Conservation (phyloP, 2,797 vertebrate genomes). For the Diglossa cyanea region DNA sequence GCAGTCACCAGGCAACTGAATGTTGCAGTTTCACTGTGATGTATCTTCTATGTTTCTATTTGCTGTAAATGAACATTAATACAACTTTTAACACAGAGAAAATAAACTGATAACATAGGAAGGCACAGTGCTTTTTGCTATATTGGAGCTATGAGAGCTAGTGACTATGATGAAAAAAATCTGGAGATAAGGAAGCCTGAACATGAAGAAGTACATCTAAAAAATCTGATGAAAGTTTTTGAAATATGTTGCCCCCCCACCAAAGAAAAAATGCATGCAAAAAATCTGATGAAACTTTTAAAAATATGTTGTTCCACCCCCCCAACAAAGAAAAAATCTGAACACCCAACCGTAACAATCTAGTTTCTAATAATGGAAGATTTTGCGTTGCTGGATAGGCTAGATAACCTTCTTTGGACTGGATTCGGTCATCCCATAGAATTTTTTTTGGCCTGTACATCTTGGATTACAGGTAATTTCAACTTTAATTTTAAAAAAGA, state of each 20-base stretch:
- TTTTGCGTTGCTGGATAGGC: not conserved
- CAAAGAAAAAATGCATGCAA: too few species aligned
- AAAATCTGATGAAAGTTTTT: not conserved
- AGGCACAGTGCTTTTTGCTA: not conserved
- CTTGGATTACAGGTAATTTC: not conserved
- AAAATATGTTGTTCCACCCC: not conserved
- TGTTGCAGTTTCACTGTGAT: not conserved
- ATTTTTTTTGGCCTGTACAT: not conserved
- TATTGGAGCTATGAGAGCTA: not conserved
- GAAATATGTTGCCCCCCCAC: not conserved
- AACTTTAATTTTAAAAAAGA: not conserved
- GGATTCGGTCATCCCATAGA: not conserved
- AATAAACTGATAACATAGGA: not conserved
- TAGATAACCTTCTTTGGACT: not conserved
- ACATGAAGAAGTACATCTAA: not conserved
- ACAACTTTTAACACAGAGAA: not conserved
- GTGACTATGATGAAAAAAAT: not conserved
- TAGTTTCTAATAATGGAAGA: not conserved
- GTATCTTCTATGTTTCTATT: not conserved
- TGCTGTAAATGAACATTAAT: not conserved
- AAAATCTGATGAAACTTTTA: not conserved
- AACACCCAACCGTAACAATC: not conserved
- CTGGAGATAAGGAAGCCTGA: not conserved
- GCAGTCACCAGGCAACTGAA: not conserved
- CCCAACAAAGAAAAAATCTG: not conserved